Evolutionary conservation across 1,140 invertebrate species (phyloP), one percentile per base, ranked within the genome.

Genomic region (Leptinotarsa defecta): DNA sequence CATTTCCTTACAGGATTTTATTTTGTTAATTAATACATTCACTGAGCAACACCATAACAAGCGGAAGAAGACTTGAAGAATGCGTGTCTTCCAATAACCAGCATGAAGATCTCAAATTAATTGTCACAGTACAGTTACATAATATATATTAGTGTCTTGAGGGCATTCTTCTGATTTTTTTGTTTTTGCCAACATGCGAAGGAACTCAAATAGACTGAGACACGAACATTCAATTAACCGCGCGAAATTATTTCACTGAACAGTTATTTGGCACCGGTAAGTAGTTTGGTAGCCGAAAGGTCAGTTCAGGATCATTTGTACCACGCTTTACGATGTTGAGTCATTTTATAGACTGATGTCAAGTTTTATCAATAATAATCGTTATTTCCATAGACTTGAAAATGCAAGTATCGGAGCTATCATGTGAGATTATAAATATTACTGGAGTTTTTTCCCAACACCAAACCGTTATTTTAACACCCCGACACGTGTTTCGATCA

Each of bases 91-190:
- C 15, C 52, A 15, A 57, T 57, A 57, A 57, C 52, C 52, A 57
- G n/a, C 52, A 17, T 57, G 52, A 57, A 19, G 6, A 17, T 19
- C n/a, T 19, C 15, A 57, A 57, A 57, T 43, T 43, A 43, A 43
- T 57, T 57, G 52, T 57, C 52, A 57, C 15, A 57, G 52, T 17
- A 57, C 52, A 57, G 52, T 57, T 57, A 57, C 0, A 57, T 57
- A 57, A 17, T 57, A 57, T 57, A 19, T 57, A 43, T 0, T 57
- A 57, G 52, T 57, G n/a, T 57, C 52, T 57, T 57, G 52, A 57
- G 52, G 52, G 52, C 52, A 57, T 57, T 19, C 52, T 57, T 57
- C n/a, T 19, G 52, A 57, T 57, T 57, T 57, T 57, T 57, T 57
- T 57, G 15, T 8, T 57, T 57, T 57, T 57, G 52, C 52, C 52